Evolutionary conservation across 2,888 invertebrate species (phyloP).

Genomic region (Boloria selene): DNA sequence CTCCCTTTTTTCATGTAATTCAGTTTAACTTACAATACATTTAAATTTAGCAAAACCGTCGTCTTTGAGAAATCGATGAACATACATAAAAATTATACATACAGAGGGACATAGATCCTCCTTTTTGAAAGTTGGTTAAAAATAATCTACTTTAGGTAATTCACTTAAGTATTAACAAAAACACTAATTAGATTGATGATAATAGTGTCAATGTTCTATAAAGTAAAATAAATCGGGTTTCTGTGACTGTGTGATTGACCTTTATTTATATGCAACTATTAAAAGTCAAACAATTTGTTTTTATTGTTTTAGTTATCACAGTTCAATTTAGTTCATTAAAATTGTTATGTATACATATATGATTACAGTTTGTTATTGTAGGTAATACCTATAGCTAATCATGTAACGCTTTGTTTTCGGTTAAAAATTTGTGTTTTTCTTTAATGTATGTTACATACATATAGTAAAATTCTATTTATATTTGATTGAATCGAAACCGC

Average conservation of each 20-base stretch:
- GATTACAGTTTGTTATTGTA: background rate
- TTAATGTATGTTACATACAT: no score
- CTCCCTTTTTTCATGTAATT: no score
- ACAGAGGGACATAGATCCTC: no score
- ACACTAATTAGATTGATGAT: background rate
- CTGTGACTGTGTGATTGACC: conserved; percentile 1
- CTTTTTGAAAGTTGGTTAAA: background rate
- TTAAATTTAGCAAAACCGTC: no score
- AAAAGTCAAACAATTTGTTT: conserved; percentile 5
- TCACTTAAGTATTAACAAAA: background rate
- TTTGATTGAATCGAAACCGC: no score
- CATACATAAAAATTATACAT: no score
- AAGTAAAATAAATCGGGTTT: background rate
- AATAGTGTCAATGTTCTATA: conserved; percentile 1
- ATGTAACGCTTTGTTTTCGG: no score
- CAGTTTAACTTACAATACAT: no score
- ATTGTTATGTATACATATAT: background rate
- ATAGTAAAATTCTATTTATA: no score
- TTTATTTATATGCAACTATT: background rate
- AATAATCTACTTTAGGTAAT: background rate
- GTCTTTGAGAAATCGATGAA: no score
- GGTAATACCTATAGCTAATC: no score
- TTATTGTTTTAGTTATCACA: conserved; percentile 2
- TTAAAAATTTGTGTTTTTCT: no score
- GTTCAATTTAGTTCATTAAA: conserved; percentile 15